These are phyloP conservation scores for Hydriomena furcata DNA, from an alignment of 2,888 invertebrate species.

Conservation along the genomic window DNA sequence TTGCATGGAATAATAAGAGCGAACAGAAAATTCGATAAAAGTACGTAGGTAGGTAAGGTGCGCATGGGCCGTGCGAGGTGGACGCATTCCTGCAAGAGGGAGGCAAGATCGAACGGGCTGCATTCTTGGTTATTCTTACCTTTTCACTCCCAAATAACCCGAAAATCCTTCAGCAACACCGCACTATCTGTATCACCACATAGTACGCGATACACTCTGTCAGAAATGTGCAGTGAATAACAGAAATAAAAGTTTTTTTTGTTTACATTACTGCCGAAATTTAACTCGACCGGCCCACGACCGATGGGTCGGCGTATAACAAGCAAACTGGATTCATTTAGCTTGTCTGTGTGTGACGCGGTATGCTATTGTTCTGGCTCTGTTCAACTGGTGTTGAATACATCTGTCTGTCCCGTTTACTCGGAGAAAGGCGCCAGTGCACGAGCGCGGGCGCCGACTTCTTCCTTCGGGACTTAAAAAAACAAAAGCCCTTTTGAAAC, in stretches of 20 bases:
- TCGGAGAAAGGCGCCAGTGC: constrained; percentile 79
- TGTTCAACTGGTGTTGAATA: constrained; percentile 42
- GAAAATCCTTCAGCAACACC: constrained; percentile 41
- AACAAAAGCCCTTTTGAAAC: constrained; percentile 78
- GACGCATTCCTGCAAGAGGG: constrained; percentile 79
- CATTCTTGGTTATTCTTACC: constrained; percentile 79
- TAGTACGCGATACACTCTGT: constrained; percentile 55
- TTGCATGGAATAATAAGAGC: constrained; percentile 32
- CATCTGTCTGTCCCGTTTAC: constrained; percentile 50
- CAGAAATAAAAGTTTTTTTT: constrained; percentile 56
- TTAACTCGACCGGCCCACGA: constrained; percentile 54
- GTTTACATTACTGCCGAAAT: constrained; percentile 73
- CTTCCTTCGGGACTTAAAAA: constrained; percentile 78
- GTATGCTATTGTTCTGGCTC: constrained; percentile 71
- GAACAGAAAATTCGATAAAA: constrained; percentile 57
- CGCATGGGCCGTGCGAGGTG: constrained; percentile 69
- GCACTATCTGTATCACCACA: constrained; percentile 53
- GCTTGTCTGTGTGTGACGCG: constrained; percentile 66
- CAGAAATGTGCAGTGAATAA: constrained; percentile 51
- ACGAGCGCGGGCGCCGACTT: constrained; percentile 74
- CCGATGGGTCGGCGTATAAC: constrained; percentile 65
- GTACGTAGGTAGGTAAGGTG: constrained; percentile 67
- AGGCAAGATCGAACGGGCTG: constrained; percentile 74
- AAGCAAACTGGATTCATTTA: constrained; percentile 74
- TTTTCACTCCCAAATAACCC: constrained; percentile 50